phyloP scores from a whole-genome alignment of 2,797 vertebrate genomes.

The Notoglanidium macrostoma region DNA sequence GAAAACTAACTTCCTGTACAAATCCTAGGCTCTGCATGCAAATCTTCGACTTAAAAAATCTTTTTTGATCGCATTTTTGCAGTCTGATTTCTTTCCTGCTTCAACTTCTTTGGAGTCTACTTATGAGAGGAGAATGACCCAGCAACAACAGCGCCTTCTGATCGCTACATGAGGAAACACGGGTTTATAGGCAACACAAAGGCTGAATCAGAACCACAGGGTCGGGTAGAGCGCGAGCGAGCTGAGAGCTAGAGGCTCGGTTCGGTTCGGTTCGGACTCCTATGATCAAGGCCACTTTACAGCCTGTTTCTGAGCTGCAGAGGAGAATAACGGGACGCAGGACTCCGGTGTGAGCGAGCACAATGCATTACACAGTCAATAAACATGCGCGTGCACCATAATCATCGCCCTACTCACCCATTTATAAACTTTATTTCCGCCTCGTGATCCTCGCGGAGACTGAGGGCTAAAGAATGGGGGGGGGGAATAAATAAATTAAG shows the following conservation, averaged over 20 bases:
- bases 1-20: not conserved
- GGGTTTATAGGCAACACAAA: not conserved
- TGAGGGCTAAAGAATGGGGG: not conserved
- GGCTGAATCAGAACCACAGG: not conserved
- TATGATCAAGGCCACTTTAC: not conserved
- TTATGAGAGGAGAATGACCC: not conserved
- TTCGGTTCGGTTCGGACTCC: not conserved
- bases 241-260: not conserved
- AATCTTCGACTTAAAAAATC: not conserved
- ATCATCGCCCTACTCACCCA: conserved; percentile 52
- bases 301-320: not conserved
- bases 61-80: not conserved
- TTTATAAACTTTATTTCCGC: conserved; percentile 57
- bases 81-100: not conserved
- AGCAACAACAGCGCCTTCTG: not conserved
- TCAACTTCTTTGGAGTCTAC: not conserved
- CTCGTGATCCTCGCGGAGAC: conserved; percentile 48
- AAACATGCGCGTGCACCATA: not conserved
- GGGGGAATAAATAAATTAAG: conserved; percentile 9
- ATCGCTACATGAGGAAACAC: not conserved
- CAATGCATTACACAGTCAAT: not conserved
- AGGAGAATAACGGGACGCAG: not conserved
- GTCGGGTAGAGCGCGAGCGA: not conserved
- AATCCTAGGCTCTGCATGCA: not conserved
- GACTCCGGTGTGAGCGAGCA: not conserved